Evolutionary conservation across 2,888 invertebrate species (phyloP), one percentile per base, ranked within the genome.

Genomic region (Drosophila infuscata): DNA sequence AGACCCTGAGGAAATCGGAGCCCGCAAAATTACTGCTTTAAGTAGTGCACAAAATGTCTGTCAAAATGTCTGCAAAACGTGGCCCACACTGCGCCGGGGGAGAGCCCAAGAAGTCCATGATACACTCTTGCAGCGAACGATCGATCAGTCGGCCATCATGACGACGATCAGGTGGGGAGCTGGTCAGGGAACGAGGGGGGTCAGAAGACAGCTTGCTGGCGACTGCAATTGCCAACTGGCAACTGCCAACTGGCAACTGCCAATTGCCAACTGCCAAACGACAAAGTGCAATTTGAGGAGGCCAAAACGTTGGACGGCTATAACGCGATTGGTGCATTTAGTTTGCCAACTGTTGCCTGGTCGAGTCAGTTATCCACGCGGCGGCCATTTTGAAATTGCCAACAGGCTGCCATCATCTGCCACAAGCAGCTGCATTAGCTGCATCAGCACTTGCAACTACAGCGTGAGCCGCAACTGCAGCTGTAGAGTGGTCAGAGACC

Each of bases 291-390:
- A 79, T 86, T 80, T 71, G 71, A 72, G 72, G 59, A 65, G 83
- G 75, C 79, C 82, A 85, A 85, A 85, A 82, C 87, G 84, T 70
- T 83, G 82, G 72, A 73, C 70, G 81, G 81, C 84, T 84, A 86
- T 86, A 88, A 88, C 88, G 86, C 87, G 86, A 89, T 89, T 89
- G 89, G 89, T 83, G 89, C 89, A 89, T 83, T 89, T 88, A 89
- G 80, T 79, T 79, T 87, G 75, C 67, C 68, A 72, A 57, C 57
- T 57, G 65, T 76, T 69, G 38, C 38, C 38, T 12, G 62, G 29
- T 33, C 56, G 56, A 41, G 54, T 41, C n/a, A 25, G 46, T 46
- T 63, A 65, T 74, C 77, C 69, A 69, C 72, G 49, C 68, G 77
- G 75, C 86, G 69, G 88, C 86, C 88, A 87, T 85, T 84, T 86